Evolutionary conservation across 2,113 vertebrate genomes (phyloP).

Genomic region (Psettodes erumei): DNA sequence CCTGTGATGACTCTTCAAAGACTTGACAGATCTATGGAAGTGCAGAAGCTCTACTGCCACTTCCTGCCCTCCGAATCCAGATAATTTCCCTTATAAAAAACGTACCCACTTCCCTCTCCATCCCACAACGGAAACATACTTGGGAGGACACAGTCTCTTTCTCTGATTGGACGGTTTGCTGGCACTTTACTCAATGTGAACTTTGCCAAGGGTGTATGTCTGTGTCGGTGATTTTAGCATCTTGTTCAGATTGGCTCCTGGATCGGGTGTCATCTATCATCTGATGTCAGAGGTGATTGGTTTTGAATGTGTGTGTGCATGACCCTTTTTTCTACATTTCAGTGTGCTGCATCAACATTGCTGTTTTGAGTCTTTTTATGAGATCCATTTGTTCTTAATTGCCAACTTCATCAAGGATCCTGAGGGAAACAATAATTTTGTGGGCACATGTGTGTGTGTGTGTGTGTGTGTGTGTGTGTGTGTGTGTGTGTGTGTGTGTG

Average conservation of each 20-base stretch:
- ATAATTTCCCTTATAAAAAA: conserved; percentile 59
- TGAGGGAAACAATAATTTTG: conserved; percentile 40
- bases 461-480: conserved; percentile 42
- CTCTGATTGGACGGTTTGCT: conserved; percentile 76
- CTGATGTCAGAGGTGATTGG: conserved; percentile 66
- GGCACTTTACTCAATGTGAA: conserved; percentile 81
- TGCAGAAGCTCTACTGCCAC: conserved; percentile 49
- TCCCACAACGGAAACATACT: conserved; percentile 50
- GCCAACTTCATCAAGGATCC: conserved; percentile 65
- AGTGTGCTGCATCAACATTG: conserved; percentile 60
- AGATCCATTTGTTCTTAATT: conserved; percentile 72
- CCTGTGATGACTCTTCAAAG: conserved; percentile 56
- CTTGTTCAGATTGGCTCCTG: conserved; percentile 63
- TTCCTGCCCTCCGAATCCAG: conserved; percentile 38
- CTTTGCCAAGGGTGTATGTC: conserved; percentile 79
- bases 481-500: conserved; percentile 35
- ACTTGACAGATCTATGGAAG: conserved; percentile 61
- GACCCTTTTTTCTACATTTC: conserved; percentile 73
- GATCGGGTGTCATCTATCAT: conserved; percentile 60
- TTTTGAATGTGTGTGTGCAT: conserved; percentile 57
- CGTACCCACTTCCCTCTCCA: conserved; percentile 32
- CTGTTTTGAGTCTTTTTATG: conserved; percentile 58
- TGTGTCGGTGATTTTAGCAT: conserved; percentile 66
- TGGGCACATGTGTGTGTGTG: conserved; percentile 41
- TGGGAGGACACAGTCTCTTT: conserved; percentile 63